Conservation (phyloP, 2,797 vertebrate genomes). For the Eulemur mongoz region DNA sequence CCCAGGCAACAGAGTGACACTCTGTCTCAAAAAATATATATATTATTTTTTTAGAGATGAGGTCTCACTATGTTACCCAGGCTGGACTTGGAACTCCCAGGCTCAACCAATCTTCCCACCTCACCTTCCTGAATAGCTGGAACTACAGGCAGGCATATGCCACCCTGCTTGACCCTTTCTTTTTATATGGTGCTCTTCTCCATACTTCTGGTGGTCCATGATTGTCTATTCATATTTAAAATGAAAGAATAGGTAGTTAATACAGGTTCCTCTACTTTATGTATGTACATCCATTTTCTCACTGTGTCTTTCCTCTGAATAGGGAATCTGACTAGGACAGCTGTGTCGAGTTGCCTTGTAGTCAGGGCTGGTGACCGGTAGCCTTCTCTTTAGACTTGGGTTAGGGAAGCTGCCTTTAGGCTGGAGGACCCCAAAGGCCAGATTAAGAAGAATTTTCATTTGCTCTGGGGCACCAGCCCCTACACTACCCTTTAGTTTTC, state of each 20-base stretch:
- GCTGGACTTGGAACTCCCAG: too few relatives aligned
- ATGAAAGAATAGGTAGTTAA: not conserved
- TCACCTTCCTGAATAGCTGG: too few relatives aligned
- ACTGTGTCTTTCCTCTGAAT: not conserved
- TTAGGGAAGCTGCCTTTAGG: not conserved
- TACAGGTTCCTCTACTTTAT: not conserved
- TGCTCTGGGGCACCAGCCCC: not conserved
- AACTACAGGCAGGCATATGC: too few relatives aligned
- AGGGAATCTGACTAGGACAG: not conserved
- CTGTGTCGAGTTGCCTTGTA: not conserved
- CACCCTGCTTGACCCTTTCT: not conserved
- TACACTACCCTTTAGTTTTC: slow-evolving; percentile 41
- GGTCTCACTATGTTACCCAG: too few relatives aligned
- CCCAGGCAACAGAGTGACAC: too few relatives aligned
- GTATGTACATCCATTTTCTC: not conserved
- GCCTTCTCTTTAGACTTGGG: slow-evolving; percentile 4
- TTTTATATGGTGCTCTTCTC: slow-evolving; percentile 13
- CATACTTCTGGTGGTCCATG: not conserved
- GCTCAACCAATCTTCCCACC: too few relatives aligned
- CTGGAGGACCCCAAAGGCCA: not conserved
- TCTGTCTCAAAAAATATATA: too few relatives aligned
- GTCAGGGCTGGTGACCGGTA: not conserved
- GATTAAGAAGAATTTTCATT: not conserved
- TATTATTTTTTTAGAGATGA: too few relatives aligned
- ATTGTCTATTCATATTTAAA: slow-evolving; percentile 11